phyloP scores from a whole-genome alignment of 2,888 invertebrate genomes.

The Seladonia tumulorum region DNA sequence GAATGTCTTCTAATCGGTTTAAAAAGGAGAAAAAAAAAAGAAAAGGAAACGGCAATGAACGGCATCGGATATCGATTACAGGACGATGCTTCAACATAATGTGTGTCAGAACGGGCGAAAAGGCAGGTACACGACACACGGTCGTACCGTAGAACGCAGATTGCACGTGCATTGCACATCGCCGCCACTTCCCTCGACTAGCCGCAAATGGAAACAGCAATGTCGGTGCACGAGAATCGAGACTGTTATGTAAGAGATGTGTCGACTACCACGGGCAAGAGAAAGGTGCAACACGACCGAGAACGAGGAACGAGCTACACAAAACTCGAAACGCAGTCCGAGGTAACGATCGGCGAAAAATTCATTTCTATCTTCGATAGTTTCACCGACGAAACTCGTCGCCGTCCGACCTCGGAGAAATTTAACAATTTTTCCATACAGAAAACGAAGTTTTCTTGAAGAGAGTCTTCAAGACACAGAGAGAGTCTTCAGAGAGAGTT shows the following conservation, averaged over 20 bases:
- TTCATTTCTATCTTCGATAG: not conserved
- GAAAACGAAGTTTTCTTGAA: not conserved
- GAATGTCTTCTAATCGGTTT: not conserved
- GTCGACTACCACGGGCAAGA: slow-evolving; percentile 42
- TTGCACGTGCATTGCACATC: slow-evolving; percentile 50
- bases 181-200: slow-evolving; percentile 27
- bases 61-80: not conserved
- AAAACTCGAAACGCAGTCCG: slow-evolving; percentile 12
- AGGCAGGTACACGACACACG: slow-evolving; percentile 37
- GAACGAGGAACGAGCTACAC: slow-evolving; percentile 20
- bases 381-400: not conserved
- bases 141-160: slow-evolving; percentile 57
- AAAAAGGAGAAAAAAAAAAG: no score
- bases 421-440: not conserved
- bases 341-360: not conserved
- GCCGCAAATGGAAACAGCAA: slow-evolving; percentile 58
- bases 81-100: not conserved
- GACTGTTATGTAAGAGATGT: slow-evolving; percentile 73
- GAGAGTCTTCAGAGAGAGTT: no score
- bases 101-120: slow-evolving; percentile 33
- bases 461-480: no score
- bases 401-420: not conserved
- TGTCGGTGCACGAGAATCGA: slow-evolving; percentile 45
- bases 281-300: slow-evolving; percentile 29
- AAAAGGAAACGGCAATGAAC: not conserved